A percentile compares a stretch with the other conserved stretches of the same genome.
These are phyloP conservation scores for Tetheella fluctuosa DNA, from an alignment of 2,888 invertebrate species.

Conservation along the genomic window DNA sequence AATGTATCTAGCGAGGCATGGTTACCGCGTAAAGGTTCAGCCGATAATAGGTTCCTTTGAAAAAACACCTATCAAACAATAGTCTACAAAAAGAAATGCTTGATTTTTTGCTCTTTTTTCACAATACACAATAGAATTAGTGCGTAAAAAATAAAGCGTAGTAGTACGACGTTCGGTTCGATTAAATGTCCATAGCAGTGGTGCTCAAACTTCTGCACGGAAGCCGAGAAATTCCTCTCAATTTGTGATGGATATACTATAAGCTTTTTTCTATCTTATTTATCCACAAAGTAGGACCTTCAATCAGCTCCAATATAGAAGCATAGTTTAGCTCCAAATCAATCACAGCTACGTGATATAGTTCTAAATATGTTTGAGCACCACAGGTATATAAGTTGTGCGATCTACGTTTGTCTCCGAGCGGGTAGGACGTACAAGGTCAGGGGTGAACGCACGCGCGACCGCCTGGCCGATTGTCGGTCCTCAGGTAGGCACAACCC, in stretches of 20 bases:
- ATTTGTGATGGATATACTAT: too few relatives aligned
- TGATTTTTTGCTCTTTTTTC: background rate
- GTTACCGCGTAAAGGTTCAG: background rate
- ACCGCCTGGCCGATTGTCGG: constrained; percentile 15
- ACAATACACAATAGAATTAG: background rate
- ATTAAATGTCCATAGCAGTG: background rate
- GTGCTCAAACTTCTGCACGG: background rate
- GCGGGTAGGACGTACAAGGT: constrained; percentile 37
- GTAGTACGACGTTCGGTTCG: background rate
- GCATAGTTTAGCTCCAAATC: too few relatives aligned
- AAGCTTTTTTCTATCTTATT: too few relatives aligned
- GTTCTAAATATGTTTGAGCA: too few relatives aligned
- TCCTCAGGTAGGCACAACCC: constrained; percentile 30
- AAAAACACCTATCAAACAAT: background rate
- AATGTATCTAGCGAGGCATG: background rate
- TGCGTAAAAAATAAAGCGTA: background rate
- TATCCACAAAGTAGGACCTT: too few relatives aligned
- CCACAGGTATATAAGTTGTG: background rate
- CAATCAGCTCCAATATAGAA: too few relatives aligned
- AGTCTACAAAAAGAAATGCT: background rate
- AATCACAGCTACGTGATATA: too few relatives aligned
- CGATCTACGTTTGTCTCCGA: constrained; percentile 11
- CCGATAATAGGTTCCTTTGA: background rate
- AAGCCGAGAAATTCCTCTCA: too few relatives aligned
- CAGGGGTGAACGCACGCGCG: constrained; percentile 26